Conservation (phyloP, 2,113 vertebrate genomes). For the Dolichotis patagonum region DNA sequence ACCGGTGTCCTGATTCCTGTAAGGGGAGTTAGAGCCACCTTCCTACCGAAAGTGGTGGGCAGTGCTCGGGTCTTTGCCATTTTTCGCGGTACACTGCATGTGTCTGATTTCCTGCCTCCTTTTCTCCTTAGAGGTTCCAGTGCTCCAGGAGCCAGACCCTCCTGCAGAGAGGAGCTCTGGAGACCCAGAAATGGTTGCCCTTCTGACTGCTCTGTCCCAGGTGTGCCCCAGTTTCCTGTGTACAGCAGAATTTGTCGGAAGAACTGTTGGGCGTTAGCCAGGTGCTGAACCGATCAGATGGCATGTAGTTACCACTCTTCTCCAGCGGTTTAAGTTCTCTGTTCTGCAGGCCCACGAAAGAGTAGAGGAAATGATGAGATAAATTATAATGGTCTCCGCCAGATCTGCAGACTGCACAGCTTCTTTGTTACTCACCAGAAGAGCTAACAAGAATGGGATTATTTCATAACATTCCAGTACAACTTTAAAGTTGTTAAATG, state of each 20-base stretch:
- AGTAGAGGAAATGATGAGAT: background rate
- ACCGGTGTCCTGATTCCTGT: background rate
- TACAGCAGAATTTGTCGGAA: background rate
- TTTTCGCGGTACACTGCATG: rapidly evolving
- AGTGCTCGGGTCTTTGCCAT: background rate
- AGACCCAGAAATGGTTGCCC: conserved; percentile 74
- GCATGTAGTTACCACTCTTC: background rate
- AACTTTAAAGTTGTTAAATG: background rate
- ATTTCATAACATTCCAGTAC: background rate
- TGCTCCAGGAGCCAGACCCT: conserved; percentile 32
- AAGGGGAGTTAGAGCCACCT: background rate
- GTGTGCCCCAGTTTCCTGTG: conserved; percentile 1
- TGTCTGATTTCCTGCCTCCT: background rate
- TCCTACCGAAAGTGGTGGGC: background rate
- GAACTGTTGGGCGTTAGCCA: background rate
- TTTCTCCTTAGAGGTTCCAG: conserved; percentile 53
- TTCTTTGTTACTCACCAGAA: background rate
- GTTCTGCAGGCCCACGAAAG: background rate
- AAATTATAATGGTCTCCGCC: background rate
- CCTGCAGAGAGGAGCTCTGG: conserved; percentile 42
- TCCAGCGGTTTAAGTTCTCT: background rate
- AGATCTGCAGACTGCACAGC: background rate
- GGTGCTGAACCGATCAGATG: background rate
- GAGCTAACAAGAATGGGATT: background rate
- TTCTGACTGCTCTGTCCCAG: conserved; percentile 79